These are phyloP conservation scores for Isurus oxyrinchus DNA, from an alignment of 2,113 vertebrate species.

Conservation along the genomic window DNA sequence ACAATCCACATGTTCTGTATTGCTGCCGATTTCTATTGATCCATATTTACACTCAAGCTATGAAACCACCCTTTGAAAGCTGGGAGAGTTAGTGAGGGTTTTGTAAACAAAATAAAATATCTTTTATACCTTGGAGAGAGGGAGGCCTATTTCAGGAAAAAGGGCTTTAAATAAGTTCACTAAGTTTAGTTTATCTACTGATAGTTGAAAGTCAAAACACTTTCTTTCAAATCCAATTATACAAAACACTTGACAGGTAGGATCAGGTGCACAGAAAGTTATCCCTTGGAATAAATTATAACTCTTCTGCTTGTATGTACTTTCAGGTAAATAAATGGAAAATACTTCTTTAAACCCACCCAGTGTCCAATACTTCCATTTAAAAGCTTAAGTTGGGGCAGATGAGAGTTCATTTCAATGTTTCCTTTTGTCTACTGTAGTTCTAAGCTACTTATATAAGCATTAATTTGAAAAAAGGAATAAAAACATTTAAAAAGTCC, in stretches of 20 bases:
- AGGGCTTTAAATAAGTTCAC: background rate
- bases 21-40: background rate
- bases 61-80: background rate
- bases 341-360: background rate
- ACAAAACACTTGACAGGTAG: background rate
- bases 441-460: background rate
- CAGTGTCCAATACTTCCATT: background rate
- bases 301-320: background rate
- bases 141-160: background rate
- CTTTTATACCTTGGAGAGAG: background rate
- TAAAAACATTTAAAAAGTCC: background rate
- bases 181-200: background rate
- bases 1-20: background rate
- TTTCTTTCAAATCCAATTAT: background rate
- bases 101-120: background rate
- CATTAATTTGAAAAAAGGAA: background rate
- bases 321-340: background rate
- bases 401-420: background rate
- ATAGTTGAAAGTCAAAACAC: background rate
- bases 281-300: background rate
- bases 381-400: background rate
- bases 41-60: background rate
- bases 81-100: background rate
- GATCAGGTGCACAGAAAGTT: background rate
- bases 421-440: background rate